A percentile compares a stretch with the other conserved stretches of the same genome.
Evolutionary conservation across 2,113 vertebrate genomes (phyloP).

Genomic region (Perca flavescens): DNA sequence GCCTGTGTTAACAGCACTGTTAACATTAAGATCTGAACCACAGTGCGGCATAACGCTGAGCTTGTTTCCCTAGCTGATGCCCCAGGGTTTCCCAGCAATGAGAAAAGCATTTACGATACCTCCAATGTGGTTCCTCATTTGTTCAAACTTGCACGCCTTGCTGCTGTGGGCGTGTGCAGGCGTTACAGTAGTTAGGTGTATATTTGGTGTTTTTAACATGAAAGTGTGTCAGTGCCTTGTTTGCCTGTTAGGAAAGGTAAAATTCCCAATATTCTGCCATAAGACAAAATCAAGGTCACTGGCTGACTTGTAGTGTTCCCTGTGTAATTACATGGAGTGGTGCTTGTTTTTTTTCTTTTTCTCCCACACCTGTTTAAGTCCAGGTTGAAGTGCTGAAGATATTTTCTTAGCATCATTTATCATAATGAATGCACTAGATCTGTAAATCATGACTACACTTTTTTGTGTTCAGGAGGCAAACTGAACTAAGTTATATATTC

Average conservation of each 20-base stretch:
- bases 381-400: constrained; percentile 31
- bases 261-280: not conserved
- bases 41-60: constrained; percentile 41
- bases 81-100: constrained; percentile 67
- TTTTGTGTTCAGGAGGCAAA: constrained; percentile 35
- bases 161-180: constrained; percentile 55
- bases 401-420: constrained; percentile 38
- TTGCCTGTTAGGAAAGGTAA: constrained; percentile 22
- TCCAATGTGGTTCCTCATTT: constrained; percentile 66
- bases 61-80: constrained; percentile 56
- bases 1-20: constrained; percentile 54
- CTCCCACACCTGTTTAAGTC: constrained; percentile 12
- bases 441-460: constrained; percentile 26
- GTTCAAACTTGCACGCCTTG: constrained; percentile 71
- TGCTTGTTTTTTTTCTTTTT: not conserved
- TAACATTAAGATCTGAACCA: constrained; percentile 55
- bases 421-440: constrained; percentile 17
- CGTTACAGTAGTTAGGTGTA: constrained; percentile 36
- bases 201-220: constrained; percentile 37
- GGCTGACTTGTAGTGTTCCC: constrained; percentile 7
- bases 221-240: constrained; percentile 45
- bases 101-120: constrained; percentile 69
- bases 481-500: constrained; percentile 4
- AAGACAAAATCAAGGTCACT: constrained; percentile 41
- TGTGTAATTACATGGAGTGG: constrained; percentile 12